A percentile compares a stretch with the other conserved stretches of the same genome.
These are phyloP conservation scores for Bemisia tabaci DNA, from an alignment of 1,140 invertebrate species.

Conservation along the genomic window DNA sequence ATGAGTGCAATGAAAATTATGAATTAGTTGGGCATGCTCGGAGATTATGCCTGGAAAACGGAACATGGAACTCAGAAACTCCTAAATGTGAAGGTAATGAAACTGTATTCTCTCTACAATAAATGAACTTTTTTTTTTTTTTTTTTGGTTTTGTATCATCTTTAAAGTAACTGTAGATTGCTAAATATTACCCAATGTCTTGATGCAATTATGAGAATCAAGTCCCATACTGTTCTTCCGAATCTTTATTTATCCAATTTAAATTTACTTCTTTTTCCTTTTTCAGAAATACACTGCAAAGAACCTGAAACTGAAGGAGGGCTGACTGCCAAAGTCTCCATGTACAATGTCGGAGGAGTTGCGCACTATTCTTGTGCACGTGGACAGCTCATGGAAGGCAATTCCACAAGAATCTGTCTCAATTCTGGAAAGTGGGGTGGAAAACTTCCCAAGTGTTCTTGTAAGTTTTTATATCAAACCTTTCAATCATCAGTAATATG, in stretches of 20 bases:
- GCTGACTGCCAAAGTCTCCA: constrained; percentile 42
- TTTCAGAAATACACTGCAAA: constrained; percentile 60
- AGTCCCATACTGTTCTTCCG: too few species aligned
- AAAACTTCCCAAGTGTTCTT: constrained; percentile 57
- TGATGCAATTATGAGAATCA: too few species aligned
- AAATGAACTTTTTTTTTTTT: too few species aligned
- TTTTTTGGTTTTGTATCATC: too few species aligned
- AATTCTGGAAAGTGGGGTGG: constrained; percentile 72
- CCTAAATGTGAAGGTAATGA: constrained; percentile 57
- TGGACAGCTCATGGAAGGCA: constrained; percentile 66
- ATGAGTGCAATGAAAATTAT: constrained; percentile 70
- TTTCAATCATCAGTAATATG: constrained; percentile 5
- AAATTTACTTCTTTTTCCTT: constrained; percentile 13
- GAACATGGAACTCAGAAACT: constrained; percentile 65
- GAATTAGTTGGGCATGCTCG: constrained; percentile 66
- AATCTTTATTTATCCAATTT: background rate
- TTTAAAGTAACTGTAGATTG: too few species aligned
- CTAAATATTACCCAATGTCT: too few species aligned
- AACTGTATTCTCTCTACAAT: too few species aligned
- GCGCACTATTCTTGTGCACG: constrained; percentile 66
- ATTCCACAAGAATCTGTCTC: constrained; percentile 58
- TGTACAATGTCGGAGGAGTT: constrained; percentile 55
- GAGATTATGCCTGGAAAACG: constrained; percentile 72
- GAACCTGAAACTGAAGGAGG: constrained; percentile 45
- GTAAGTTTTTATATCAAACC: constrained; percentile 40